A percentile compares a stretch with the other conserved stretches of the same genome.
These are phyloP conservation scores for Scalopus aquaticus DNA, from an alignment of 2,113 vertebrate species.

Conservation along the genomic window DNA sequence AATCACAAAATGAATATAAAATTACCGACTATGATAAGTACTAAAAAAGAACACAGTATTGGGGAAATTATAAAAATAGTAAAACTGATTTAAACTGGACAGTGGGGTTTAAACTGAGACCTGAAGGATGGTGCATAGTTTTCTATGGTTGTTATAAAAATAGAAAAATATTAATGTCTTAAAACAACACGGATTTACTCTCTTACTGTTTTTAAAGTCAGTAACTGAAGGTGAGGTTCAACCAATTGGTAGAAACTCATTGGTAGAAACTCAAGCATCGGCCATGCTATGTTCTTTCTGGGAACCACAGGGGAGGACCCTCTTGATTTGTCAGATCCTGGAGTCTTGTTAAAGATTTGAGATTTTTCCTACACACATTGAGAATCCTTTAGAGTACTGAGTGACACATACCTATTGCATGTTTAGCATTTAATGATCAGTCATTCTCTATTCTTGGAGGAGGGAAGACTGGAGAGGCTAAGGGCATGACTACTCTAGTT, in stretches of 20 bases:
- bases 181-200: neutral
- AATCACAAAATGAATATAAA: neutral
- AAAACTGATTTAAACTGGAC: neutral
- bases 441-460: neutral
- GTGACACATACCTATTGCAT: neutral
- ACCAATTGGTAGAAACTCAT: neutral
- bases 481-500: neutral
- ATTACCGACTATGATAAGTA: neutral
- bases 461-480: neutral
- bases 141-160: slow-evolving; percentile 8
- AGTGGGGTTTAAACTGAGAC: neutral
- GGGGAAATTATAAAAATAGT: neutral
- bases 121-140: neutral
- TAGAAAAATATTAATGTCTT: neutral
- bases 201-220: neutral
- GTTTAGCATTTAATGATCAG: neutral
- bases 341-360: neutral
- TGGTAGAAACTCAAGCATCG: neutral
- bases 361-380: neutral
- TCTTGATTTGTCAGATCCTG: neutral
- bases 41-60: neutral
- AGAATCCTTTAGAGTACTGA: neutral
- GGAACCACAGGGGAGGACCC: neutral
- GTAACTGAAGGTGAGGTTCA: neutral
- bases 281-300: neutral